Percentiles rank a stretch among this genome's conserved stretches.
These are phyloP conservation scores for Peribatodes rhomboidaria DNA, from an alignment of 2,888 invertebrate species.

Conservation along the genomic window DNA sequence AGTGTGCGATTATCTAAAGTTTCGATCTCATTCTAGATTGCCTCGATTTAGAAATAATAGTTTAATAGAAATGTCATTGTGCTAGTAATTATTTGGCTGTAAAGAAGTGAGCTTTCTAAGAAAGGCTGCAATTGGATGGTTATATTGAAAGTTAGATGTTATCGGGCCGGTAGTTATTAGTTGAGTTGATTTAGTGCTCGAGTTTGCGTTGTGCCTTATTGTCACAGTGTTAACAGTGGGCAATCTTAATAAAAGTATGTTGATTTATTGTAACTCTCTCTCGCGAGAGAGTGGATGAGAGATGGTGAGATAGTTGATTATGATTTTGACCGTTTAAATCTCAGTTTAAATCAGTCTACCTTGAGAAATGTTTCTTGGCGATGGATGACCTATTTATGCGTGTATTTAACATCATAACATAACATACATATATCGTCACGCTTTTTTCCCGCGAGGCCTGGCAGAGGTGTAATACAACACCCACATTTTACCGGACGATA, in stretches of 20 bases:
- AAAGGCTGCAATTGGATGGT: slow-evolving; percentile 79
- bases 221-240: slow-evolving; percentile 20
- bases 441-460: no score
- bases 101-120: slow-evolving; percentile 79
- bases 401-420: no score
- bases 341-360: no score
- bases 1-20: slow-evolving; percentile 47
- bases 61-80: slow-evolving; percentile 76
- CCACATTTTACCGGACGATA: no score
- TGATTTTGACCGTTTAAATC: no score
- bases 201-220: slow-evolving; percentile 56
- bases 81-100: slow-evolving; percentile 74
- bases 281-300: background rate
- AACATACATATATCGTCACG: no score
- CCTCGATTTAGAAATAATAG: slow-evolving; percentile 61
- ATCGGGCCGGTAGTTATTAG: slow-evolving; percentile 81
- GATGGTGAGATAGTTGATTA: no score
- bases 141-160: slow-evolving; percentile 83
- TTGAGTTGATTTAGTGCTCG: slow-evolving; percentile 75
- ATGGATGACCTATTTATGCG: no score
- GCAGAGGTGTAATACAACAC: no score
- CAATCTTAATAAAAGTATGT: slow-evolving; percentile 6
- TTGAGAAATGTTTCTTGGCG: no score
- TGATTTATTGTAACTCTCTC: slow-evolving; percentile 13
- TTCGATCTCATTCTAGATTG: slow-evolving; percentile 60